phyloP scores from a whole-genome alignment of 2,888 invertebrate species.

The Elysia crispata region DNA sequence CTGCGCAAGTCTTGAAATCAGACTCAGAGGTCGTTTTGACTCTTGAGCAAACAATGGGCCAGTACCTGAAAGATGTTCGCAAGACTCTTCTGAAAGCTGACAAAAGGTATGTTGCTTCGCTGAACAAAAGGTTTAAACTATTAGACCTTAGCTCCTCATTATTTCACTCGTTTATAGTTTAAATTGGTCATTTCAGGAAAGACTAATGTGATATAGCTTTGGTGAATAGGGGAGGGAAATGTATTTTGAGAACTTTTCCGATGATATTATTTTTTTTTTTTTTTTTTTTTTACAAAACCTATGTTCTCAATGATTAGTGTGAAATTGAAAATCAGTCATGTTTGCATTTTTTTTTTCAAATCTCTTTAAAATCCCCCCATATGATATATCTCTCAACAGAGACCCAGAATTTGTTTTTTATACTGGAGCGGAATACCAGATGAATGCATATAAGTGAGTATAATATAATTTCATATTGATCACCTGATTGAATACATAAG shows the following conservation, averaged over 20 bases:
- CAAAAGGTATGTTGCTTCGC: constrained; percentile 68
- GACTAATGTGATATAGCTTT: too few species aligned
- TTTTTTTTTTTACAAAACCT: neutral
- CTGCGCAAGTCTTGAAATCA: constrained; percentile 85
- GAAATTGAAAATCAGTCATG: too few species aligned
- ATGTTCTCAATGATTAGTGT: too few species aligned
- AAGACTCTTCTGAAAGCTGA: constrained; percentile 76
- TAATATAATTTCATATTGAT: constrained; percentile 7
- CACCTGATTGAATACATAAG: too few species aligned
- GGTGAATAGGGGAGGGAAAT: neutral
- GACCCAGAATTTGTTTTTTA: constrained; percentile 97
- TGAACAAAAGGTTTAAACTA: neutral
- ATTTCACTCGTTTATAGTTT: neutral
- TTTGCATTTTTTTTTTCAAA: too few species aligned
- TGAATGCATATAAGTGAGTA: constrained; percentile 91
- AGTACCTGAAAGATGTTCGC: constrained; percentile 87
- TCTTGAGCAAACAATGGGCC: constrained; percentile 78
- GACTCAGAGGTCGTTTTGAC: constrained; percentile 73
- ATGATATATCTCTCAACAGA: constrained; percentile 74
- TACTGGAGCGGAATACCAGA: constrained; percentile 86
- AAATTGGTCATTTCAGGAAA: too few species aligned
- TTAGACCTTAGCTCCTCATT: neutral
- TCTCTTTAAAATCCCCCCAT: too few species aligned
- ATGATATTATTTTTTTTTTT: neutral
- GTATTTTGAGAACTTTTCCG: neutral